Base-by-base conservation (phyloP, 2,888 invertebrate genomes). In the Hedychridium roseum region DNA sequence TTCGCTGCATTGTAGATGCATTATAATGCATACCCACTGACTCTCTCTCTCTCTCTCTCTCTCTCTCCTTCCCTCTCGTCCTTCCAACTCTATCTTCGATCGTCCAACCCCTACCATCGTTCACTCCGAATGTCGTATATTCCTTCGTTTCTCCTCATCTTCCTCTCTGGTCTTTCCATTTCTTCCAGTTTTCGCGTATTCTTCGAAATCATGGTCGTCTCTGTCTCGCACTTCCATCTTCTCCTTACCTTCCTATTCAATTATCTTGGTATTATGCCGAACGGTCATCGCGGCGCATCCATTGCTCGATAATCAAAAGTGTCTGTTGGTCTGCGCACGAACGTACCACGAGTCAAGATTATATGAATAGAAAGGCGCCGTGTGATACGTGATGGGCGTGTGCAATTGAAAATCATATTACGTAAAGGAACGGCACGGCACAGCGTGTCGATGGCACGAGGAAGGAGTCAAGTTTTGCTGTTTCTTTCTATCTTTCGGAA, bases 21-120 rank as follows among this genome's bases (percentile, higher is more conserved):
- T 75, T 74, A 73, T 74, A 74, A 74, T 74, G 71, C 70, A 64
- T 63, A 62, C 64, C 62, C 64, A 55, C n/a, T n/a, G n/a, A n/a
- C n/a, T n/a, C n/a, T n/a, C n/a, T n/a, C n/a, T n/a, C n/a, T n/a
- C n/a, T n/a, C n/a, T n/a, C n/a, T n/a, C n/a, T n/a, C n/a, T n/a
- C n/a, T n/a, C n/a, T n/a, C n/a, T n/a, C n/a, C n/a, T n/a, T n/a
- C n/a, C n/a, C n/a, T n/a, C n/a, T n/a, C n/a, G n/a, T n/a, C n/a
- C n/a, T n/a, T n/a, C n/a, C n/a, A n/a, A n/a, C n/a, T n/a, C n/a
- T n/a, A n/a, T n/a, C n/a, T n/a, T n/a, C n/a, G n/a, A n/a, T n/a
- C n/a, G n/a, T n/a, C n/a, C n/a, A n/a, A n/a, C n/a, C n/a, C n/a
- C n/a, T n/a, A n/a, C n/a, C n/a, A n/a, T n/a, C n/a, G n/a, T n/a